Base-by-base conservation (phyloP, 1,140 invertebrate genomes). In the Drosophila fuyamai region DNA sequence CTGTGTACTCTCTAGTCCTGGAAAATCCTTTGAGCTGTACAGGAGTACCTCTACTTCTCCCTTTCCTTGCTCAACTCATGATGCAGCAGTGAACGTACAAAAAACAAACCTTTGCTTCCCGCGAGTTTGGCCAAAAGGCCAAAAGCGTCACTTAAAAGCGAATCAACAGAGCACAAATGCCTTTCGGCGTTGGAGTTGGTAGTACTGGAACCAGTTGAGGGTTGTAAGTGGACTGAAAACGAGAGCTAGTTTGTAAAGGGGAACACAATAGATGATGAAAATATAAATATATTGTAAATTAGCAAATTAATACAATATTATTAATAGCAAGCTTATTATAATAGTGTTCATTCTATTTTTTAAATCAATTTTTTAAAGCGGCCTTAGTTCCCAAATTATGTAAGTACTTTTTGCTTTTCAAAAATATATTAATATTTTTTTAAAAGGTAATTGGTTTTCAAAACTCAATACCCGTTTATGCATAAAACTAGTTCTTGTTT, bases 1-100 rank as follows among this genome's bases (percentile, higher is more conserved):
- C 18, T 23, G 56, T 63, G 60, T 23, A 43, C 47, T 41, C 16
- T 68, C 53, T 32, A 58, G 61, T 53, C 50, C 73, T 44, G 29
- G 13, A 16, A 76, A 88, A 88, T 73, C 83, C 83, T 82, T 86
- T 82, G 83, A 86, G 83, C 76, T 76, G 67, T 54, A 53, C 74
- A 57, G 51, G 36, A 57, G 36, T 16, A 40, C 43, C 73, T 32
- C 47, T 55, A 18, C 23, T 36, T 38, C 53, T 32, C 32, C 18
- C n/a, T 40, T 43, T 58, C 46, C 18, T 16, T 71, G 44, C 71
- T 16, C 12, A 16, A 43, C 53, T 38, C 38, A 56, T 43, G 27
- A 66, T 62, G 56, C 57, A 56, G 51, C 41, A 62, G 56, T 10
- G 36, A 55, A 65, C 46, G 46, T 32, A 58, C 41, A 79, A 80